These are phyloP conservation scores for Benthosema pterotum DNA, from an alignment of 2,797 vertebrate genomes.

Conservation along the genomic window DNA sequence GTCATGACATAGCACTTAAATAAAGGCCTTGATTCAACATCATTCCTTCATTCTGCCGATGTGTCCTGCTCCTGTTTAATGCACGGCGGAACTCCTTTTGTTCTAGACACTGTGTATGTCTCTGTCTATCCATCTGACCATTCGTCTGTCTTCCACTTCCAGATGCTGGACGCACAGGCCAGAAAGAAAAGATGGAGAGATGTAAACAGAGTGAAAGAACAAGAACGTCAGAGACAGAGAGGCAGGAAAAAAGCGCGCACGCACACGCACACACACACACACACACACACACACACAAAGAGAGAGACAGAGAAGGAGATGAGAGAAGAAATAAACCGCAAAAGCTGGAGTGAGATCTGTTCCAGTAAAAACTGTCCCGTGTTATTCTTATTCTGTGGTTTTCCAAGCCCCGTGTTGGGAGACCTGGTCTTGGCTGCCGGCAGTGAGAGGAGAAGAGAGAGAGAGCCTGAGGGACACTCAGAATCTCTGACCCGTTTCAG, in stretches of 20 bases:
- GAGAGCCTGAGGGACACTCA: slow-evolving; percentile 41
- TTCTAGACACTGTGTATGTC: no score
- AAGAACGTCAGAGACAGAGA: slow-evolving; percentile 19
- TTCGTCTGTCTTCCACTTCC: slow-evolving; percentile 33
- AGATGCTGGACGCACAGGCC: slow-evolving; percentile 34
- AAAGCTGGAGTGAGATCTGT: slow-evolving; percentile 21
- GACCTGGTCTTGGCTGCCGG: slow-evolving; percentile 22
- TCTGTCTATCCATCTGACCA: slow-evolving; percentile 31
- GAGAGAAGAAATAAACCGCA: slow-evolving; percentile 32
- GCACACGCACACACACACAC: not conserved
- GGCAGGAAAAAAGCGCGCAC: slow-evolving; percentile 12
- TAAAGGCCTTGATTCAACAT: no score
- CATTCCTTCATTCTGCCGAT: no score
- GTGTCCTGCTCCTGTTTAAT: no score
- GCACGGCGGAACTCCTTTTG: no score
- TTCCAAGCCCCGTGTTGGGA: slow-evolving; percentile 41
- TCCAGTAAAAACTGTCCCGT: slow-evolving; percentile 44
- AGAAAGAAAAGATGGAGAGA: slow-evolving; percentile 20
- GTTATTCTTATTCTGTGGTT: slow-evolving; percentile 56
- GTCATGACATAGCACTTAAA: no score
- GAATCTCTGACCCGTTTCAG: slow-evolving; percentile 45
- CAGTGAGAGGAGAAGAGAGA: slow-evolving; percentile 10
- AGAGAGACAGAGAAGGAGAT: slow-evolving; percentile 1
- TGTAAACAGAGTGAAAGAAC: slow-evolving; percentile 15
- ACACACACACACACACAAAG: not conserved